Evolutionary conservation across 2,113 vertebrate species (phyloP), one percentile per base, ranked within the genome.

Genomic region (Notarius quadriscutis): DNA sequence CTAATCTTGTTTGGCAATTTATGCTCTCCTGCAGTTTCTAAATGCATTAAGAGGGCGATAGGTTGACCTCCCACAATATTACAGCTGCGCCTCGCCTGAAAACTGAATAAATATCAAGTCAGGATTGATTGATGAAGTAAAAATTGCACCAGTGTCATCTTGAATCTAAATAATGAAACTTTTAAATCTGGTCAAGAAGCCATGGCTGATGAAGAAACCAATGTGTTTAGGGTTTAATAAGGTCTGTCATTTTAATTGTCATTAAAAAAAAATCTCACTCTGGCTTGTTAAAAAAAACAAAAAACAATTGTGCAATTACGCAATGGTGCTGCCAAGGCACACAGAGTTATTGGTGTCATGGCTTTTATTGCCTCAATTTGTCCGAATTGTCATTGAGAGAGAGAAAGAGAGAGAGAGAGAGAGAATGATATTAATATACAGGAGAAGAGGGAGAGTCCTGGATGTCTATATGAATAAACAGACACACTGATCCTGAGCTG

Each of bases 211-310:
- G 82, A 85, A 91, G 87, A 91, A 91, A 90, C 89, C 65, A 57
- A 84, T 1, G 55, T 11, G 1, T 25, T 81, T 25, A 90, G 89
- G 90, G 88, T 93, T 95, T 94, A 94, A 94, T 93, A 87, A 91
- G 92, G 88, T 92, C 90, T 94, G 93, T 87, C 92, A 89, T 93
- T 94, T 82, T 93, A 93, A 94, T 95, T 92, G 92, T 94, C 94
- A 91, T 92, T 89, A 89, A 30, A 57, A 77, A 41, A 82, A 71
- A 57, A 91, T 92, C 91, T 93, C 89, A 90, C 92, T 90, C 90
- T 90, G 92, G 91, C 94, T 94, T 94, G 94, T 94, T 94, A 94
- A 94, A 94, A 93, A 94, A 94, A n/a, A n/a, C n/a, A n/a, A 93
- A 94, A 95, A 92, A 92, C 93, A 95, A 94, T 95, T 95, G 95